Base-by-base conservation (phyloP, 2,888 invertebrate genomes). In the Agrochola circellaris region DNA sequence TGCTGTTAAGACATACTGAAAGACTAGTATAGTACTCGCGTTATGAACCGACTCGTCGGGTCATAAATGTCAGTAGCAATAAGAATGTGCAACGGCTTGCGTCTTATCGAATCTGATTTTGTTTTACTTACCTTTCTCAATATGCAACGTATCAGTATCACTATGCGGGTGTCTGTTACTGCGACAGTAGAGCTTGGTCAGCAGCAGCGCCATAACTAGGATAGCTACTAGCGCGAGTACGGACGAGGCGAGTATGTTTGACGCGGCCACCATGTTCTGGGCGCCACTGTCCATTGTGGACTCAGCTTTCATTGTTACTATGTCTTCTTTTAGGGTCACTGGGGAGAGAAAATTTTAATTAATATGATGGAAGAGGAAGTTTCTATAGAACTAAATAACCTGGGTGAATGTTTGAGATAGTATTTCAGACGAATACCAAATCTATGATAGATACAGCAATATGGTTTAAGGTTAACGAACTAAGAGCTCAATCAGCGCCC, bases 261-360 rank as follows among this genome's bases (percentile, higher is more conserved):
- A 91, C 51, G 95, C 94, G 9, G 91, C 91, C 0, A 86, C 91
- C 5, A 89, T 87, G 8, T 84, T 89, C 1, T 88, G 90, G 0
- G 90, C 74, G 0, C 91, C 77, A 3, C 90, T 92, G 71, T 93
- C 91, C 92, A 94, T 93, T 0, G 95, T 95, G 0, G 95, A 95
- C 61, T 94, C 93, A 0, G 95, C 96, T 79, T 93, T 94, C 42
- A 95, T 92, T 0, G 95, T 95, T 0, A 95, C 94, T 0, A 92
- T 90, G 80, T 95, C 95, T 82, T 94, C 95, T 89, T 91, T 92
- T 0, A 95, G 77, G 0, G 95, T 93, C 38, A 91, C 96, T 96
- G 88, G 56, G 77, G 0, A 66, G 13, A 60, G 3, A 23, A 6
- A 15, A 3, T 26, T 2, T 1, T 30, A 48, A 56, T 76, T 45